Evolutionary conservation across 2,113 vertebrate species (phyloP).

Genomic region (Enhydra lutris): DNA sequence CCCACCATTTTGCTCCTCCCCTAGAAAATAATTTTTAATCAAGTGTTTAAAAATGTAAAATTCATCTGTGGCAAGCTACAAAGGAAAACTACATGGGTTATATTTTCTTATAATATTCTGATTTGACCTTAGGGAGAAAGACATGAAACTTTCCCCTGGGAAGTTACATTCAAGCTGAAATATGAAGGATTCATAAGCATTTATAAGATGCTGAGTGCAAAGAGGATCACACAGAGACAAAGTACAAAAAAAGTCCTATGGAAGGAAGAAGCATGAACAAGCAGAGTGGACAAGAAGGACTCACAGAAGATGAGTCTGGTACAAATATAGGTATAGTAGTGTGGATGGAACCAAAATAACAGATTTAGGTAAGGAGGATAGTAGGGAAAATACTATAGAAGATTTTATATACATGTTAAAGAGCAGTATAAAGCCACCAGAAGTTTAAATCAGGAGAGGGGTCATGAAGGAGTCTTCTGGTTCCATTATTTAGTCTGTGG

Average conservation of each 20-base stretch:
- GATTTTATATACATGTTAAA: rapidly evolving
- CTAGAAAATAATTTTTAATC: neutral
- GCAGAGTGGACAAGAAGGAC: neutral
- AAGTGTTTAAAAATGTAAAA: neutral
- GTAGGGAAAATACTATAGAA: neutral
- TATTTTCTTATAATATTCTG: neutral
- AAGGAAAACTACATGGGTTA: neutral
- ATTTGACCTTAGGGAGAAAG: neutral
- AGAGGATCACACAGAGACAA: neutral
- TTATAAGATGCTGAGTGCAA: neutral
- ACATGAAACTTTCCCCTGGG: neutral
- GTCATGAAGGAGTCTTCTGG: neutral
- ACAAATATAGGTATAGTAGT: neutral
- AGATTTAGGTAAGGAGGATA: neutral
- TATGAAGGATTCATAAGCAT: neutral
- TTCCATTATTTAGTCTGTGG: neutral
- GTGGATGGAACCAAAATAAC: neutral
- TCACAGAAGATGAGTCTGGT: neutral
- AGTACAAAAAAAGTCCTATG: neutral
- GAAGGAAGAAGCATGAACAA: neutral
- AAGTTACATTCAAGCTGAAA: slow-evolving; percentile 21
- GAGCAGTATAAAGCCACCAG: neutral
- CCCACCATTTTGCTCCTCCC: too few relatives aligned
- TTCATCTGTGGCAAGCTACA: neutral
- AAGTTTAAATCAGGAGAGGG: neutral